A percentile compares a stretch with the other conserved stretches of the same genome.
phyloP scores from a whole-genome alignment of 1,140 invertebrate genomes.

The Drosophila kohkoa region DNA sequence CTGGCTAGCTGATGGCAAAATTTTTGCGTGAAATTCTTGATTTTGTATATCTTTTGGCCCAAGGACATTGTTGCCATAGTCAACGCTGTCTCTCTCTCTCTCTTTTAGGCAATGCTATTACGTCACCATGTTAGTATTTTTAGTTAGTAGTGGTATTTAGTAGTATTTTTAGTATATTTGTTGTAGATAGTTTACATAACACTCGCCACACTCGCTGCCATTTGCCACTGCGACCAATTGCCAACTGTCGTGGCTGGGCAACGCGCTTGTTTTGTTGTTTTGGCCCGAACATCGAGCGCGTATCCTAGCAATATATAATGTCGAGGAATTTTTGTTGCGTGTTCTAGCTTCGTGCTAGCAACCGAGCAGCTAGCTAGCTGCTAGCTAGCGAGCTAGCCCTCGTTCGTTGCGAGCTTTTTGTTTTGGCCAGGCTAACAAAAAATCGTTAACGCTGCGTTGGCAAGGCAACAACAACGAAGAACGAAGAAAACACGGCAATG shows the following conservation, averaged over 20 bases:
- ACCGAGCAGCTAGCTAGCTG: conserved; percentile 34
- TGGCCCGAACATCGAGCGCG: conserved; percentile 55
- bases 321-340: conserved; percentile 71
- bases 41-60: conserved; percentile 81
- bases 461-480: conserved; percentile 47
- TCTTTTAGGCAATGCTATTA: conserved; percentile 29
- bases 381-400: conserved; percentile 51
- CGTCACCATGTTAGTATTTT: conserved; percentile 65
- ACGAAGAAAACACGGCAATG: background rate
- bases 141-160: conserved; percentile 37
- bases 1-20: conserved; percentile 70
- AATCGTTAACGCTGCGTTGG: conserved; percentile 65
- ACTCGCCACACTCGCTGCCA: conserved; percentile 45
- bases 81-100: background rate
- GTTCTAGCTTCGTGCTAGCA: conserved; percentile 58
- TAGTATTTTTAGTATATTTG: conserved; percentile 18
- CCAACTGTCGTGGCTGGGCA: conserved; percentile 71
- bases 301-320: conserved; percentile 73
- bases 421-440: conserved; percentile 71
- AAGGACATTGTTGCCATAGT: conserved; percentile 67
- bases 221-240: conserved; percentile 70
- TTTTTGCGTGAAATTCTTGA: conserved; percentile 73
- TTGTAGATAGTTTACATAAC: conserved; percentile 41
- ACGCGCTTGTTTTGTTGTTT: conserved; percentile 79
- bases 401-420: conserved; percentile 39